Percentiles rank a stretch among this genome's conserved stretches.
These are phyloP conservation scores for Rhingia campestris DNA, from an alignment of 2,888 invertebrate species.

Conservation along the genomic window DNA sequence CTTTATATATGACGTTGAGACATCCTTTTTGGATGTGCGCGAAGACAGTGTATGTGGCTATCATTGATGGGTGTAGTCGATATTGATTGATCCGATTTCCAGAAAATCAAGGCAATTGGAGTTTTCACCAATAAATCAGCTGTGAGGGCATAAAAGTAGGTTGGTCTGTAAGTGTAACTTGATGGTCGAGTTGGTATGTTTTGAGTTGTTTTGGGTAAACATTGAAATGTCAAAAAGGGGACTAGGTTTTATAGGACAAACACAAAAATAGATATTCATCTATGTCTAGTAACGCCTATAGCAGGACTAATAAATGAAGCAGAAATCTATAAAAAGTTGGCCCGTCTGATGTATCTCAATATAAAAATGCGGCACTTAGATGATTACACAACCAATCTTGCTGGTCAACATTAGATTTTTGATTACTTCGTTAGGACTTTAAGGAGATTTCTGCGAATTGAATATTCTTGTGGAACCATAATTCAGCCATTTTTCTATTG, in stretches of 20 bases:
- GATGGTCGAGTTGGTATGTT: constrained; percentile 21
- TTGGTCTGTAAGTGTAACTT: constrained; percentile 1
- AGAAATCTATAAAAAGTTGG: not conserved
- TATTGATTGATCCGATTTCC: not conserved
- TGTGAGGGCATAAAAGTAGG: constrained; percentile 31
- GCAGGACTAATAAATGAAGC: not conserved
- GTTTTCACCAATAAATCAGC: constrained; percentile 9
- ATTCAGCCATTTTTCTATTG: too few relatives aligned
- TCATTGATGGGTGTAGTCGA: not conserved
- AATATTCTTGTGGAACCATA: too few relatives aligned
- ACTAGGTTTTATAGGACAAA: not conserved
- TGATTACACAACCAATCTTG: too few relatives aligned
- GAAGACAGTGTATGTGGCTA: too few relatives aligned
- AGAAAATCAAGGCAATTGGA: not conserved
- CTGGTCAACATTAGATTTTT: too few relatives aligned
- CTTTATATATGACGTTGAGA: constrained; percentile 7
- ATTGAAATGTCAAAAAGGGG: constrained; percentile 4
- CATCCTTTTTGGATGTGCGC: not conserved
- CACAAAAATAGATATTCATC: not conserved
- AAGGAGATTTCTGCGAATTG: too few relatives aligned
- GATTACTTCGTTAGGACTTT: too few relatives aligned
- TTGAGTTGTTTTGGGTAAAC: constrained; percentile 56
- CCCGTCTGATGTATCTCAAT: too few relatives aligned
- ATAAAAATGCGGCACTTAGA: too few relatives aligned
- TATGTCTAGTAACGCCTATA: not conserved